Conservation (phyloP, 2,888 invertebrate genomes). For the Meiosimyza decipiens region DNA sequence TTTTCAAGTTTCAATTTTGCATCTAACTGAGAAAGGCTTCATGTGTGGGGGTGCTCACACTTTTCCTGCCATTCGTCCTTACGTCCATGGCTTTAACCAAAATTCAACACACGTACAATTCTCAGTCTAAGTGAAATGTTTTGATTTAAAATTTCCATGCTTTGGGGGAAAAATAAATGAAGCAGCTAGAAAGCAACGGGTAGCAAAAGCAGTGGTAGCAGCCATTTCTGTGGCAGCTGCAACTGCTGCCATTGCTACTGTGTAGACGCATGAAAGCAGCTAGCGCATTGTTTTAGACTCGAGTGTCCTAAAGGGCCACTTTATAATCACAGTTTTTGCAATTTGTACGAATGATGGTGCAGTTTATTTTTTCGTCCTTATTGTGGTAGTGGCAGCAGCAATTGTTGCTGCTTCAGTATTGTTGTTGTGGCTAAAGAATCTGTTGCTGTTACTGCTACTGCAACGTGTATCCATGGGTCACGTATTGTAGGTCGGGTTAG, state of each 20-base stretch:
- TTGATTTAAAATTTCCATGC: slow-evolving; percentile 26
- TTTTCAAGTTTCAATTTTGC: too few species aligned
- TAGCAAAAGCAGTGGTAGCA: too few species aligned
- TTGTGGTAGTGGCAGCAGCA: slow-evolving; percentile 1
- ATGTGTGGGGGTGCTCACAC: too few species aligned
- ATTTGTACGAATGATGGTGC: slow-evolving; percentile 13
- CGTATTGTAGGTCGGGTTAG: slow-evolving; percentile 24
- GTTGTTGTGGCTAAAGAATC: slow-evolving; percentile 6
- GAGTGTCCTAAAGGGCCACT: slow-evolving; percentile 20
- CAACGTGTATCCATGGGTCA: slow-evolving; percentile 7
- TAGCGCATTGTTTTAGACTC: not conserved
- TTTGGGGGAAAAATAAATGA: not conserved
- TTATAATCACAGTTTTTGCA: slow-evolving; percentile 28
- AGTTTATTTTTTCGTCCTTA: not conserved
- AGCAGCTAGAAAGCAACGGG: not conserved
- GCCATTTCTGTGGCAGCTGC: too few species aligned
- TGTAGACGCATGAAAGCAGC: not conserved
- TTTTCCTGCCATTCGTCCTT: too few species aligned
- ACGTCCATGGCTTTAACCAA: too few species aligned
- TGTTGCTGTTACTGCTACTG: not conserved
- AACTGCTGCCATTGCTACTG: too few species aligned
- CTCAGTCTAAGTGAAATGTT: slow-evolving; percentile 8
- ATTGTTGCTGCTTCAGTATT: not conserved
- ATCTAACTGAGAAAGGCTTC: too few species aligned
- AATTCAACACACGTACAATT: too few species aligned